Conservation (phyloP, 2,888 invertebrate genomes). For the Amiota mariae region DNA sequence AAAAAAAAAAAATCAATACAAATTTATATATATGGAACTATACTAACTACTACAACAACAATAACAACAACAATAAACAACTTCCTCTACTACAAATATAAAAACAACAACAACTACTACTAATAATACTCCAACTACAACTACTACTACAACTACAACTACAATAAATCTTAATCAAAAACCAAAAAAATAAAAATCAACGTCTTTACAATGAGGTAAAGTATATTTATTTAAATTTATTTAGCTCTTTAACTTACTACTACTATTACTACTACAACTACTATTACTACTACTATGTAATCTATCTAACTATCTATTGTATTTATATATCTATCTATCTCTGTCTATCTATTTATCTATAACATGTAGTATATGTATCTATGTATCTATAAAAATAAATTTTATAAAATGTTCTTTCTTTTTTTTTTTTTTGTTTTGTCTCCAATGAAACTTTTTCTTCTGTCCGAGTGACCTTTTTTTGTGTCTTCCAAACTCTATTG, state of each 20-base stretch:
- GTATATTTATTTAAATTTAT: conserved; percentile 56
- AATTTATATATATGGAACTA: conserved; percentile 58
- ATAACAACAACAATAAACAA: conserved; percentile 53
- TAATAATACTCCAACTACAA: conserved; percentile 56
- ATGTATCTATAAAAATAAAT: not conserved
- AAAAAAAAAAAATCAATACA: conserved; percentile 28
- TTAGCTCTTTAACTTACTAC: conserved; percentile 38
- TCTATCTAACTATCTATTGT: not conserved
- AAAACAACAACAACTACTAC: conserved; percentile 57
- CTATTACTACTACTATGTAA: no score
- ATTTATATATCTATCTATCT: conserved; percentile 1
- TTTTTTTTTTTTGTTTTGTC: no score
- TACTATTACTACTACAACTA: no score
- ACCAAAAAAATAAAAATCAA: conserved; percentile 44
- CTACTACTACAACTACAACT: conserved; percentile 58
- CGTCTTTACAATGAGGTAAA: conserved; percentile 72
- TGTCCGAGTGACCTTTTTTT: no score
- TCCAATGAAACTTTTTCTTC: no score
- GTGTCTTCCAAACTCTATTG: no score
- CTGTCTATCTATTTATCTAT: not conserved
- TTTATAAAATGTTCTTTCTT: no score
- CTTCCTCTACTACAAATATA: conserved; percentile 67
- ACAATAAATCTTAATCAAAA: conserved; percentile 43
- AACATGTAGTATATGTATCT: conserved; percentile 13
- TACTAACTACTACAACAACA: conserved; percentile 63